These are phyloP conservation scores for Drosophila kikkawai DNA, from an alignment of 1,140 invertebrate species.

Conservation along the genomic window DNA sequence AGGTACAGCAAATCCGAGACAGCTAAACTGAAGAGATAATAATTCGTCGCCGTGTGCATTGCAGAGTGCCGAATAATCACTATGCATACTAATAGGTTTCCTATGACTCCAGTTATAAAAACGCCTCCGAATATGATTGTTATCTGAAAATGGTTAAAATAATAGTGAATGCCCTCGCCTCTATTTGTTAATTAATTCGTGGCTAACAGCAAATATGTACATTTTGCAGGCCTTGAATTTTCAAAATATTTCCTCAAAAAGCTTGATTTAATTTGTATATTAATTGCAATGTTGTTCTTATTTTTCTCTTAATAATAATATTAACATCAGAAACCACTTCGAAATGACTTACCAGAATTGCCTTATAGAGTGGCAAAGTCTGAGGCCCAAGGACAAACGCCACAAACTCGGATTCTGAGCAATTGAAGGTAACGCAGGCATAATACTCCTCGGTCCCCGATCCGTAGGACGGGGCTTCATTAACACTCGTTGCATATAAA, in stretches of 20 bases:
- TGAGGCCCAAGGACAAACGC: conserved; percentile 86
- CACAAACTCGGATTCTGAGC: conserved; percentile 86
- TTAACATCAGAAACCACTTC: neutral
- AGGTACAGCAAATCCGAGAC: conserved; percentile 91
- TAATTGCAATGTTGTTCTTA: no score
- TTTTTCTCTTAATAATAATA: neutral
- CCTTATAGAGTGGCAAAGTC: conserved; percentile 85
- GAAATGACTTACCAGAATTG: conserved; percentile 75
- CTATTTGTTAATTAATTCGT: no score
- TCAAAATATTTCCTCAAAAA: neutral
- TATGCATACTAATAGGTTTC: conserved; percentile 94
- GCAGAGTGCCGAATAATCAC: conserved; percentile 93
- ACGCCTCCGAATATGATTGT: conserved; percentile 92
- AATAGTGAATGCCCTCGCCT: neutral
- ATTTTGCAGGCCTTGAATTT: neutral
- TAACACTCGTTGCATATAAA: conserved; percentile 16
- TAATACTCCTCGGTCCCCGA: conserved; percentile 43
- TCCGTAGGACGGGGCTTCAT: conserved; percentile 4
- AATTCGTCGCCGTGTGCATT: conserved; percentile 95
- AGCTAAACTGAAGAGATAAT: conserved; percentile 95
- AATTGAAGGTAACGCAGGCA: conserved; percentile 85
- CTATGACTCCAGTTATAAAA: conserved; percentile 93
- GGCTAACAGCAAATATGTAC: no score
- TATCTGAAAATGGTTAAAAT: conserved; percentile 86
- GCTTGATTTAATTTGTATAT: no score